phyloP scores from a whole-genome alignment of 2,113 vertebrate species.

The Myiopsitta monachus region DNA sequence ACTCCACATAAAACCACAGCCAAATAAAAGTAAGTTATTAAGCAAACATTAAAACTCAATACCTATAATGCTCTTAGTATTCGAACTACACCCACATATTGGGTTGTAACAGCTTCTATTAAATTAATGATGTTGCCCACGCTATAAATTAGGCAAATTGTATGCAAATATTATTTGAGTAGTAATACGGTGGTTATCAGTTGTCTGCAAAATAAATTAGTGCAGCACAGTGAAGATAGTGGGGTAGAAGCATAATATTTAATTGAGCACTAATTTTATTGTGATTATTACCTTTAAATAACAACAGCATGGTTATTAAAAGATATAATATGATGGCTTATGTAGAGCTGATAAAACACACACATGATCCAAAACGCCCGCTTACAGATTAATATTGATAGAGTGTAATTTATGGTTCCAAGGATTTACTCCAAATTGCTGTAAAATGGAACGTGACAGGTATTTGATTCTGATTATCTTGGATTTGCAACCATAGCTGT shows the following conservation, averaged over 20 bases:
- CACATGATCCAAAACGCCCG: slow-evolving; percentile 29
- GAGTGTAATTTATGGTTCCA: slow-evolving; percentile 38
- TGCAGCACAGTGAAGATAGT: slow-evolving; percentile 59
- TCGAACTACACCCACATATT: slow-evolving; percentile 65
- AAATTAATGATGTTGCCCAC: slow-evolving; percentile 72
- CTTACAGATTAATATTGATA: slow-evolving; percentile 69
- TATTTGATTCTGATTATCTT: slow-evolving; percentile 66
- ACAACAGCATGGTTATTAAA: slow-evolving; percentile 59
- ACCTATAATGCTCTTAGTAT: slow-evolving; percentile 35
- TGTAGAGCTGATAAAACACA: slow-evolving; percentile 60
- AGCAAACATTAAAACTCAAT: slow-evolving; percentile 53
- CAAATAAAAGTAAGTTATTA: slow-evolving; percentile 52
- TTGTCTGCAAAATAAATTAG: slow-evolving; percentile 74
- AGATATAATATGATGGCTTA: slow-evolving; percentile 40
- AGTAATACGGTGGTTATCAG: slow-evolving; percentile 66
- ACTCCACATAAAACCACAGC: slow-evolving; percentile 25
- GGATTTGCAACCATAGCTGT: slow-evolving; percentile 50
- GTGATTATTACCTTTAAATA: slow-evolving; percentile 74
- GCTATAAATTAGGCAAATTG: slow-evolving; percentile 73
- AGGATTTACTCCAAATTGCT: slow-evolving; percentile 62
- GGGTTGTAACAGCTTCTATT: slow-evolving; percentile 65
- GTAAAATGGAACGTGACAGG: slow-evolving; percentile 63
- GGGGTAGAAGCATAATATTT: slow-evolving; percentile 49
- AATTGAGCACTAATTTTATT: slow-evolving; percentile 71
- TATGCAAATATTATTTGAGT: slow-evolving; percentile 74